Evolutionary conservation across 2,888 invertebrate genomes (phyloP), one percentile per base, ranked within the genome.

Genomic region (Pelosia muscerda): DNA sequence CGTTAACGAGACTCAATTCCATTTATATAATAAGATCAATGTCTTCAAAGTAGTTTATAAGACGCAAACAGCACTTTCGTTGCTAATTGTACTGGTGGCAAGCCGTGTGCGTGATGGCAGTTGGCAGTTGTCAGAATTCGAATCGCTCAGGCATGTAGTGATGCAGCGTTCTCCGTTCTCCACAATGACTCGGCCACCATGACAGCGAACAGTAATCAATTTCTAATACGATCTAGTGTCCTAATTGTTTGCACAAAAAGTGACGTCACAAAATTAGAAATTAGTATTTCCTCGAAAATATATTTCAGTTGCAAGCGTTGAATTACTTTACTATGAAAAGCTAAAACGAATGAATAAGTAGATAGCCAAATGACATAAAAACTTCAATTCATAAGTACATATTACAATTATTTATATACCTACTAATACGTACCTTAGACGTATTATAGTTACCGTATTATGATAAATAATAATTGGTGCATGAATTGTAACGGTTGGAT

Each of bases 181-280:
- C 19, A 19, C 42, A 42, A 42, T 42, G 19, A 49, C 8, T 49
- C n/a, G 49, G 49, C 9, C 49, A n/a, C n/a, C 49, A 9, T 49
- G 49, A 49, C 49, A n/a, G 42, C n/a, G n/a, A 49, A 49, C n/a
- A 9, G n/a, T 49, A 19, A n/a, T 49, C 19, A 49, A 15, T 49
- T 49, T 49, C 49, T 49, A 49, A 49, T 49, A 49, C 49, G n/a
- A 49, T 49, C 49, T 49, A 49, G 49, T 49, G 49, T 8, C n/a
- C 49, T 49, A 49, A 49, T 49, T 49, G 49, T n/a, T n/a, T 19
- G 13, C 15, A 42, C 1, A 1, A 8, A 31, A 31, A 1, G 31
- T 4, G 3, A 31, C 31, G 1, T n/a, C n/a, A n/a, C n/a, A n/a
- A n/a, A n/a, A n/a, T n/a, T n/a, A n/a, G 31, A 1, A 31, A 10